These are phyloP conservation scores for Neofelis nebulosa DNA, from an alignment of 2,113 vertebrate genomes.

Conservation along the genomic window DNA sequence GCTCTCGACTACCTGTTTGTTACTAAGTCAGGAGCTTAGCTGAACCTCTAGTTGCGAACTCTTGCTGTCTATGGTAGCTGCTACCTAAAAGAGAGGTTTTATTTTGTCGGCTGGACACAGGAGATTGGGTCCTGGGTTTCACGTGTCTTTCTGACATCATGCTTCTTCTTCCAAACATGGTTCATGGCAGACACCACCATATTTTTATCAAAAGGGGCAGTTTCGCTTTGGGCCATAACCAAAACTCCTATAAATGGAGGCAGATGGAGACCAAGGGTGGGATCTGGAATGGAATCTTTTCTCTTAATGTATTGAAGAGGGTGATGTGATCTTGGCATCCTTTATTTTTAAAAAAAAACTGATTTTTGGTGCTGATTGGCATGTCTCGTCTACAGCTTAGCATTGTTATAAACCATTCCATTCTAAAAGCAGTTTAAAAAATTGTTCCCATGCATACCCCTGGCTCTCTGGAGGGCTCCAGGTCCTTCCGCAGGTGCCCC, in stretches of 20 bases:
- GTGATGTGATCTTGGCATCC: slow-evolving; percentile 61
- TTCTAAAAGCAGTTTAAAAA: slow-evolving; percentile 97
- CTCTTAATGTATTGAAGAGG: slow-evolving; percentile 28
- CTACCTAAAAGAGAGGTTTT: slow-evolving; percentile 86
- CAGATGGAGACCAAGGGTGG: slow-evolving; percentile 30
- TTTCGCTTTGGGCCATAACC: slow-evolving; percentile 64
- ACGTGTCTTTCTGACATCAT: slow-evolving; percentile 35
- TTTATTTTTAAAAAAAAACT: slow-evolving; percentile 22
- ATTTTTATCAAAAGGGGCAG: slow-evolving; percentile 71
- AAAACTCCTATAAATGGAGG: not conserved
- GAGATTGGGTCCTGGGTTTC: slow-evolving; percentile 56
- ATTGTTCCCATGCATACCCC: slow-evolving; percentile 83
- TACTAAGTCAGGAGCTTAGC: slow-evolving; percentile 79
- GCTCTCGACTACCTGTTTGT: slow-evolving; percentile 74
- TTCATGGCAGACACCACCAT: slow-evolving; percentile 73
- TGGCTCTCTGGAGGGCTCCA: not conserved
- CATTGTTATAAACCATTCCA: slow-evolving; percentile 91
- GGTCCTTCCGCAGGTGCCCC: not conserved
- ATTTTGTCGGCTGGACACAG: slow-evolving; percentile 83
- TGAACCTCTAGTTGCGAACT: slow-evolving; percentile 81
- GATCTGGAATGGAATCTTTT: slow-evolving; percentile 22
- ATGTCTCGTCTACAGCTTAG: slow-evolving; percentile 84
- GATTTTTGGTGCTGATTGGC: slow-evolving; percentile 80
- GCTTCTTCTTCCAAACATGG: slow-evolving; percentile 84
- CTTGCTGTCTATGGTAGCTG: slow-evolving; percentile 86